A percentile compares a stretch with the other conserved stretches of the same genome.
These are phyloP conservation scores for Lapara coniferarum DNA, from an alignment of 2,888 invertebrate species.

Conservation along the genomic window DNA sequence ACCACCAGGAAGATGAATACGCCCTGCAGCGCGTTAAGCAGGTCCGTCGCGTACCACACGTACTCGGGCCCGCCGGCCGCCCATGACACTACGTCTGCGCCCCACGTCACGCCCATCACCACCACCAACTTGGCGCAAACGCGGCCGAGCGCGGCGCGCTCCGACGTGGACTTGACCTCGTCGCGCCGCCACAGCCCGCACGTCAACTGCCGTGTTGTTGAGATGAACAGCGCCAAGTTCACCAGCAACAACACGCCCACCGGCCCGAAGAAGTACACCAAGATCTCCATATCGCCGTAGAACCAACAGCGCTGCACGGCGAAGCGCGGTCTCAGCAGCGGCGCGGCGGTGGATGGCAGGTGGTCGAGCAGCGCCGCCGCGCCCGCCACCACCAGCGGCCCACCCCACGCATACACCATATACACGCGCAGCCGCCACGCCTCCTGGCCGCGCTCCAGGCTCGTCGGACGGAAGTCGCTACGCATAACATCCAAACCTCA, in stretches of 20 bases:
- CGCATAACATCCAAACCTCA: conserved; percentile 26
- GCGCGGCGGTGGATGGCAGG: conserved; percentile 81
- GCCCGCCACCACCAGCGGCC: conserved; percentile 89
- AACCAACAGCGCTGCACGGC: conserved; percentile 93
- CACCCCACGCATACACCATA: conserved; percentile 93
- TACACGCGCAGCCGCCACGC: conserved; percentile 90
- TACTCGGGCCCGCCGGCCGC: conserved; percentile 91
- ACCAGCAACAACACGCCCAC: conserved; percentile 90
- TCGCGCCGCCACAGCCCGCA: conserved; percentile 95
- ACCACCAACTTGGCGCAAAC: conserved; percentile 94
- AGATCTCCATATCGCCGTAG: conserved; percentile 90
- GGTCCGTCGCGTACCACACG: conserved; percentile 92
- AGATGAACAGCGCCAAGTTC: conserved; percentile 90
- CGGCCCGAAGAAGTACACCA: conserved; percentile 93
- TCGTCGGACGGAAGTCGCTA: conserved; percentile 93
- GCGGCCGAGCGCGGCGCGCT: conserved; percentile 89
- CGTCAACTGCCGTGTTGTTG: conserved; percentile 92
- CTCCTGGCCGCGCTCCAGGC: conserved; percentile 93
- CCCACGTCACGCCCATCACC: conserved; percentile 82
- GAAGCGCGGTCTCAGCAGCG: conserved; percentile 90
- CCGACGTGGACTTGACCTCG: conserved; percentile 91
- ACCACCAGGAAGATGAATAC: conserved; percentile 95
- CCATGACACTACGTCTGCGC: conserved; percentile 93
- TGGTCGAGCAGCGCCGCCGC: conserved; percentile 89
- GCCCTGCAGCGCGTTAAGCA: conserved; percentile 94